Evolutionary conservation across 2,797 vertebrate species (phyloP).

Genomic region (Cyclopterus lumpus): DNA sequence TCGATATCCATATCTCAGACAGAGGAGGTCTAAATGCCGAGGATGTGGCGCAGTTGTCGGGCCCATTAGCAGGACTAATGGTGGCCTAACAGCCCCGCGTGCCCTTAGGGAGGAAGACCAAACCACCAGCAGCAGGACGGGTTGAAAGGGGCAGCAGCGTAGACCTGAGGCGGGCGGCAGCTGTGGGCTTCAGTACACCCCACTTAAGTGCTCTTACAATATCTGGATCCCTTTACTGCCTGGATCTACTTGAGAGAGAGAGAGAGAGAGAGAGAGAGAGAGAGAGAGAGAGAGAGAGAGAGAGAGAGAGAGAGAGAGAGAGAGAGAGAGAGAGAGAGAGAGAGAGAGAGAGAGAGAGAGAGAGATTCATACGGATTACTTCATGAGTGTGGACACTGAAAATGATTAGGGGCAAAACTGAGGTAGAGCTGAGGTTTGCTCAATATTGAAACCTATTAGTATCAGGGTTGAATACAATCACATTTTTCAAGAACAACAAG

Average conservation of each 20-base stretch:
- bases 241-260: constrained; percentile 55
- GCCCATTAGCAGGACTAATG: constrained; percentile 81
- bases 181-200: constrained; percentile 63
- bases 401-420: not conserved
- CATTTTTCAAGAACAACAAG: not conserved
- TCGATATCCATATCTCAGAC: constrained; percentile 79
- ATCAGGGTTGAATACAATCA: not conserved
- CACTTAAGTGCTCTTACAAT: constrained; percentile 72
- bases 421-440: not conserved
- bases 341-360: no score
- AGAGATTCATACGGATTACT: not conserved
- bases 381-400: not conserved
- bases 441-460: not conserved
- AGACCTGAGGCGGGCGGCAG: constrained; percentile 63
- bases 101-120: constrained; percentile 73
- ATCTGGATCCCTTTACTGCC: constrained; percentile 62
- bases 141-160: constrained; percentile 14
- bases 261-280: not conserved
- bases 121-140: constrained; percentile 71
- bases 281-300: no score
- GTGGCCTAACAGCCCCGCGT: constrained; percentile 74
- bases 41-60: constrained; percentile 76
- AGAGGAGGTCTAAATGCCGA: constrained; percentile 73
- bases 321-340: no score
- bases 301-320: no score